These are phyloP conservation scores for Tylochromis polylepis DNA, from an alignment of 2,113 vertebrate genomes.

Conservation along the genomic window DNA sequence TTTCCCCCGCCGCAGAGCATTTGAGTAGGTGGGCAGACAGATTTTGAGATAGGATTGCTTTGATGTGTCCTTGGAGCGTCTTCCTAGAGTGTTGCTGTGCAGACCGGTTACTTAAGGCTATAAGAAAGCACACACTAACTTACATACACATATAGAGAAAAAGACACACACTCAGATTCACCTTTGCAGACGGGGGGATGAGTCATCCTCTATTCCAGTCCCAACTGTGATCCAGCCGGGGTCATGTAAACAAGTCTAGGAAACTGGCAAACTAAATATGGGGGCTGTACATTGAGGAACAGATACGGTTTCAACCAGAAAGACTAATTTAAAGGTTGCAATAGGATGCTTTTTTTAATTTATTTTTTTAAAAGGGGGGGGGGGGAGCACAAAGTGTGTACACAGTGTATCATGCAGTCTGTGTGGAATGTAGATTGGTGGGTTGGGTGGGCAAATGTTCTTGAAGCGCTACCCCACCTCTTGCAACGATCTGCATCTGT, in stretches of 20 bases:
- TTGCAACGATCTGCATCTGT: conserved; percentile 54
- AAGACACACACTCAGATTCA: conserved; percentile 35
- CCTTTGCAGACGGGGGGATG: conserved; percentile 38
- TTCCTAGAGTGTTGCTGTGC: conserved; percentile 41
- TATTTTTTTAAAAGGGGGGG: background rate
- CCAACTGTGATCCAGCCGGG: conserved; percentile 39
- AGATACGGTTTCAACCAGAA: background rate
- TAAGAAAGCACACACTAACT: conserved; percentile 28
- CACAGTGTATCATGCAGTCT: background rate
- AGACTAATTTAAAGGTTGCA: background rate
- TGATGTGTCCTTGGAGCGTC: background rate
- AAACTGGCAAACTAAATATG: conserved; percentile 50
- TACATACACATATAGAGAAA: conserved; percentile 6
- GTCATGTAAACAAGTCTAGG: conserved; percentile 62
- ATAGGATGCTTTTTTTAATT: background rate
- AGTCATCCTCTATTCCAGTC: conserved; percentile 63
- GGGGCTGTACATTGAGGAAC: background rate
- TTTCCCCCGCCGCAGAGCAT: background rate
- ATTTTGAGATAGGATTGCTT: background rate
- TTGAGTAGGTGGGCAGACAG: background rate
- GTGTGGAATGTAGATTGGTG: conserved; percentile 47
- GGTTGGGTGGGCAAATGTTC: conserved; percentile 52
- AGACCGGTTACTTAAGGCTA: conserved; percentile 34
- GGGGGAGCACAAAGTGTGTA: background rate
- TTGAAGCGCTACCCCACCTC: conserved; percentile 47